phyloP scores from a whole-genome alignment of 2,113 vertebrate species.

The Leptobrachium leishanense region DNA sequence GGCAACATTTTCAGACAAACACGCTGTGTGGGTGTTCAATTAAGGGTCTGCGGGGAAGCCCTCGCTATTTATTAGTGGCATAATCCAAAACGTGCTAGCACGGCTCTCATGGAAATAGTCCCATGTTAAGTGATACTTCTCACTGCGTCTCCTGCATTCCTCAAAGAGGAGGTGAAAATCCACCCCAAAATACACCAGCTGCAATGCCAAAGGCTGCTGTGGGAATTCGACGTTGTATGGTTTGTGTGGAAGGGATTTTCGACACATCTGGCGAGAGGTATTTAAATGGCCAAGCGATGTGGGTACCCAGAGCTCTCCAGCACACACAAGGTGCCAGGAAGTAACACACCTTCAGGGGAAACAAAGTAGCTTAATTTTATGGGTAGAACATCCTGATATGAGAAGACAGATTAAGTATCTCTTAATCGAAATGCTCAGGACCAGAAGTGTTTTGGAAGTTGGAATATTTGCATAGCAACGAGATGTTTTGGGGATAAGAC shows the following conservation, averaged over 20 bases:
- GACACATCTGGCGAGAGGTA: constrained; percentile 30
- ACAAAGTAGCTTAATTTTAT: too few species aligned
- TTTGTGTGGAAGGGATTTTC: constrained; percentile 23
- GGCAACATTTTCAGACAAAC: constrained; percentile 28
- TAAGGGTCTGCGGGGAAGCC: constrained; percentile 47
- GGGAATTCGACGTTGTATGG: constrained; percentile 25
- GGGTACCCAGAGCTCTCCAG: background rate
- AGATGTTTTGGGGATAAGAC: too few species aligned
- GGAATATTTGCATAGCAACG: too few species aligned
- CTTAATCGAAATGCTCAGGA: too few species aligned
- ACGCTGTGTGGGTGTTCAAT: constrained; percentile 46
- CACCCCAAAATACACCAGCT: constrained; percentile 54
- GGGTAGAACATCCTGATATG: too few species aligned
- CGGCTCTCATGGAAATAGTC: constrained; percentile 67
- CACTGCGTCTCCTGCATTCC: constrained; percentile 60
- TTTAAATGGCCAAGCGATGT: constrained; percentile 11
- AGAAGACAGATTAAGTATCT: too few species aligned
- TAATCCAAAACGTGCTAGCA: constrained; percentile 64
- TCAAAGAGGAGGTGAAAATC: constrained; percentile 66
- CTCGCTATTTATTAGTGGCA: constrained; percentile 59
- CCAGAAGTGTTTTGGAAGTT: too few species aligned
- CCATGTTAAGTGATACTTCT: constrained; percentile 68
- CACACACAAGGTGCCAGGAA: too few species aligned
- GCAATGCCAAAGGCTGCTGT: constrained; percentile 37
- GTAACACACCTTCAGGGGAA: too few species aligned